Evolutionary conservation across 2,797 vertebrate species (phyloP).

Genomic region (Sebastes matsubarae): DNA sequence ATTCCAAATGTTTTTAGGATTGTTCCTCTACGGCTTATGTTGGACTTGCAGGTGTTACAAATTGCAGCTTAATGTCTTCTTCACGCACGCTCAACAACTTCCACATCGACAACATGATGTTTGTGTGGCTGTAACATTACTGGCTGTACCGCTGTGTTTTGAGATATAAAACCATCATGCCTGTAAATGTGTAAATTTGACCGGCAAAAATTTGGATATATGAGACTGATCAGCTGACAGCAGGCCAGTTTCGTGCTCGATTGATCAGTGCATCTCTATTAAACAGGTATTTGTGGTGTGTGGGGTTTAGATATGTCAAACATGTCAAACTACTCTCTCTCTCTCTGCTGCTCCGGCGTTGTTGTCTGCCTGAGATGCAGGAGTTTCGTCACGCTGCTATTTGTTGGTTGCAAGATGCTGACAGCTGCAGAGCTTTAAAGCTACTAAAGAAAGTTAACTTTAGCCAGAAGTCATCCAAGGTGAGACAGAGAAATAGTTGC

Average conservation of each 20-base stretch:
- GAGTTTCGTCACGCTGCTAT: background rate
- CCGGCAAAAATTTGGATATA: background rate
- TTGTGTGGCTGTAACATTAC: background rate
- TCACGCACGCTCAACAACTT: background rate
- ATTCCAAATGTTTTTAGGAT: too few relatives aligned
- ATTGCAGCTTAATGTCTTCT: too few relatives aligned
- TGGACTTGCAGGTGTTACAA: too few relatives aligned
- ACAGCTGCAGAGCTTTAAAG: constrained; percentile 11
- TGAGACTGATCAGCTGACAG: background rate
- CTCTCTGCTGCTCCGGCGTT: background rate
- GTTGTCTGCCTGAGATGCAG: background rate
- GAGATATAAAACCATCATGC: background rate
- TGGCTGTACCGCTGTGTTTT: background rate
- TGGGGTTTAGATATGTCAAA: background rate
- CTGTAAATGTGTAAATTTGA: background rate
- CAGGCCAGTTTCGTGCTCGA: background rate
- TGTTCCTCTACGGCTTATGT: too few relatives aligned
- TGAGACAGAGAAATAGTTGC: constrained; percentile 29
- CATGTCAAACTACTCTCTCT: background rate
- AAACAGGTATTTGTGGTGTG: background rate
- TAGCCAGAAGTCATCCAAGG: constrained; percentile 47
- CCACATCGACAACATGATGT: background rate
- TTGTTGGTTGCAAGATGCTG: constrained; percentile 2
- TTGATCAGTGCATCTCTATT: background rate
- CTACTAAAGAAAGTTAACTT: constrained; percentile 52